Evolutionary conservation across 2,797 vertebrate species (phyloP).

Genomic region (Epinephelus awoara): DNA sequence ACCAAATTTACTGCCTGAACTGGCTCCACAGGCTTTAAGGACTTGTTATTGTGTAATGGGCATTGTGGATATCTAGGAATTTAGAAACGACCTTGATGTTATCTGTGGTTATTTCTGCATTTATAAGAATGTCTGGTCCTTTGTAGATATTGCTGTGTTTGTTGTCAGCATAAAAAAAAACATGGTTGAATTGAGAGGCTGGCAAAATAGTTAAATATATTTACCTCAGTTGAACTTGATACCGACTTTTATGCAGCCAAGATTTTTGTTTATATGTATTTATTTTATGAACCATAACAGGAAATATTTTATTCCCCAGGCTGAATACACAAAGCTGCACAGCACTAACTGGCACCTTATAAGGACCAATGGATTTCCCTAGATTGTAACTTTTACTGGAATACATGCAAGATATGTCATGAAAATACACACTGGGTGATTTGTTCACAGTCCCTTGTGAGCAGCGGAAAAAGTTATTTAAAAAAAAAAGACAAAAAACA

Average conservation of each 20-base stretch:
- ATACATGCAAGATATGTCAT: no score
- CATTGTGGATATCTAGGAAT: constrained; percentile 12
- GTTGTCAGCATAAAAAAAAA: neutral
- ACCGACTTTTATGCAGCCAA: neutral
- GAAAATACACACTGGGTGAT: neutral
- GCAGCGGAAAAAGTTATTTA: neutral
- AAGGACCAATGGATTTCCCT: constrained; percentile 15
- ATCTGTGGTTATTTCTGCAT: constrained; percentile 29
- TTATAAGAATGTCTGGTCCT: neutral
- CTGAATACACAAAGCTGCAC: neutral
- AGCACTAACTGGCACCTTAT: neutral
- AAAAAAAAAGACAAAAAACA: neutral
- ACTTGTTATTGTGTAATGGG: neutral
- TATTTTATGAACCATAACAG: neutral
- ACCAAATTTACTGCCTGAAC: constrained; percentile 20
- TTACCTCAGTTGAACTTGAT: neutral
- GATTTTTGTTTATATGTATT: neutral
- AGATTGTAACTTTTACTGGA: neutral
- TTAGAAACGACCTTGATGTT: constrained; percentile 25
- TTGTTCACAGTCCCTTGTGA: neutral
- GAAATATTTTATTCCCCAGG: neutral
- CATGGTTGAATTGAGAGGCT: neutral
- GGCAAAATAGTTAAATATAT: neutral
- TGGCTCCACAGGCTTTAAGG: constrained; percentile 14
- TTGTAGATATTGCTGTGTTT: neutral